phyloP scores from a whole-genome alignment of 2,113 vertebrate species.

The Eurypyga helias region DNA sequence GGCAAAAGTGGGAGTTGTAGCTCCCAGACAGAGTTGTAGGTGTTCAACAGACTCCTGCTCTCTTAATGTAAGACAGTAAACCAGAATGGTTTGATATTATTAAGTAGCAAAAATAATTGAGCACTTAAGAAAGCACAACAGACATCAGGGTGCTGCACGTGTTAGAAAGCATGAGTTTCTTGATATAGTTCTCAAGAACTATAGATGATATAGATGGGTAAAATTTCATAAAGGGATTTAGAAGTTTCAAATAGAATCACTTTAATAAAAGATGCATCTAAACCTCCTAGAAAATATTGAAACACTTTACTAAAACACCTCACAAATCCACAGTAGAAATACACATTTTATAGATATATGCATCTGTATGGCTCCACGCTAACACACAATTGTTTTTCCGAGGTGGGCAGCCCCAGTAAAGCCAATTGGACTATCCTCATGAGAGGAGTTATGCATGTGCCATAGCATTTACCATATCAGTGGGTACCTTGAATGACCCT shows the following conservation, averaged over 20 bases:
- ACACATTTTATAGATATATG: not conserved
- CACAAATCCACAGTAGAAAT: not conserved
- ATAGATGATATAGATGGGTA: no score
- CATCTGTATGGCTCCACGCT: not conserved
- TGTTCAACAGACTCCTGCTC: not conserved
- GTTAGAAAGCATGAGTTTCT: not conserved
- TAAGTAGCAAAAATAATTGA: not conserved
- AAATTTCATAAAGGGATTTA: not conserved
- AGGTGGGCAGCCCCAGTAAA: not conserved
- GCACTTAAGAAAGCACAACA: not conserved
- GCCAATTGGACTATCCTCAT: not conserved
- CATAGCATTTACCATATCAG: not conserved
- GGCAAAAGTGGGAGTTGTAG: not conserved
- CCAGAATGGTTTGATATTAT: not conserved
- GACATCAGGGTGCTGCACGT: not conserved
- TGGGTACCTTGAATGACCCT: not conserved
- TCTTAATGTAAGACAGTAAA: not conserved
- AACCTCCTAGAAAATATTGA: not conserved
- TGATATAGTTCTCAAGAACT: not conserved
- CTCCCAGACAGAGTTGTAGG: not conserved
- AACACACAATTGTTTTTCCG: not conserved
- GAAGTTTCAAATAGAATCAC: no score
- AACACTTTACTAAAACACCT: not conserved
- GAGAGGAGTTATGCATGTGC: not conserved
- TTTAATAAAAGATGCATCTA: not conserved